Conservation (phyloP, 2,797 vertebrate genomes). For the Bradypodion pumilum region DNA sequence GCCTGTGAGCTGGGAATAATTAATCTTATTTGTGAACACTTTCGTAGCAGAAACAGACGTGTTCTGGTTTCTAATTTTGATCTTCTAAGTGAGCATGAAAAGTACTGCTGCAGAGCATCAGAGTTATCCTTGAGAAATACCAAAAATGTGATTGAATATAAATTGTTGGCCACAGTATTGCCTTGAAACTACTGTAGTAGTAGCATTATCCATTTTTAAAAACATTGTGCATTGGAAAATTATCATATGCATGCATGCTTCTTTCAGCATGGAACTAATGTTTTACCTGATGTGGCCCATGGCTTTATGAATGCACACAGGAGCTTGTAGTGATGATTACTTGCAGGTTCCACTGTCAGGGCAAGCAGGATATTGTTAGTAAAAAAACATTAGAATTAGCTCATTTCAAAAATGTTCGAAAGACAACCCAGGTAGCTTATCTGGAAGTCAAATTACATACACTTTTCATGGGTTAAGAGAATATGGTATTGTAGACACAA, state of each 20-base stretch:
- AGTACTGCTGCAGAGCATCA: rapidly evolving
- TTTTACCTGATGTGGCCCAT: neutral
- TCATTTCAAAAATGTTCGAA: no score
- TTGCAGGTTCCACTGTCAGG: neutral
- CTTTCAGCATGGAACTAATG: neutral
- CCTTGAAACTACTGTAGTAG: neutral
- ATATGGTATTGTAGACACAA: no score
- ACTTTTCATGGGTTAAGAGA: neutral
- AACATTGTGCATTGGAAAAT: neutral
- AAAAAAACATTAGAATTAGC: no score
- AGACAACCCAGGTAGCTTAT: neutral
- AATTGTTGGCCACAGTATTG: neutral
- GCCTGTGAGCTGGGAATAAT: slow-evolving; percentile 8
- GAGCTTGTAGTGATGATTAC: neutral
- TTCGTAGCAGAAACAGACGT: rapidly evolving
- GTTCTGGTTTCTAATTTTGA: neutral
- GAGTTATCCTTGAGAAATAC: neutral
- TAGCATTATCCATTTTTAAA: neutral
- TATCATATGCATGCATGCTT: neutral
- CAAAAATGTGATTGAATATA: neutral
- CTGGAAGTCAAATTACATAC: neutral
- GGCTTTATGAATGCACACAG: neutral
- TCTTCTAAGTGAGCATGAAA: neutral
- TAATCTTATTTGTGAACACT: slow-evolving; percentile 32
- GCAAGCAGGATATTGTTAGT: no score